A percentile compares a stretch with the other conserved stretches of the same genome.
These are phyloP conservation scores for Heliconius cydno DNA, from an alignment of 2,888 invertebrate species.

Conservation along the genomic window DNA sequence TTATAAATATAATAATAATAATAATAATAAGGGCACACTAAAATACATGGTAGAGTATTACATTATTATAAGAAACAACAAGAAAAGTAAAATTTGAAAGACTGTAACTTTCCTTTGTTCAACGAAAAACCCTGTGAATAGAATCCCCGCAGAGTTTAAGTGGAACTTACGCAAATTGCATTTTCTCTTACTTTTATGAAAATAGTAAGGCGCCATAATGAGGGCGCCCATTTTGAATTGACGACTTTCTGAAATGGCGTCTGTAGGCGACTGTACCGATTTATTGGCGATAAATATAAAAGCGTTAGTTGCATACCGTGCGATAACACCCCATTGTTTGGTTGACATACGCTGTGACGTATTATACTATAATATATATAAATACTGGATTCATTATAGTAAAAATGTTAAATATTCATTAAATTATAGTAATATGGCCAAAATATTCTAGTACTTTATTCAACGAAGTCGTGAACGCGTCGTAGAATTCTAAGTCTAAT, in stretches of 20 bases:
- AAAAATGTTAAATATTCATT: constrained; percentile 28
- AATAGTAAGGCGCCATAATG: constrained; percentile 38
- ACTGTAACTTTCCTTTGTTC: constrained; percentile 7
- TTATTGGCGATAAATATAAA: constrained; percentile 53
- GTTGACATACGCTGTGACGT: constrained; percentile 11
- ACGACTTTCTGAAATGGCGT: constrained; percentile 33
- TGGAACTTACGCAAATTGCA: constrained; percentile 43
- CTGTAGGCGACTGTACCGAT: constrained; percentile 53
- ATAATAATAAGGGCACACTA: no score
- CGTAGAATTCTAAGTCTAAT: not conserved
- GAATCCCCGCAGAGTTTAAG: constrained; percentile 35
- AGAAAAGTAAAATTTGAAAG: constrained; percentile 1
- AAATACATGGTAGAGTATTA: not conserved
- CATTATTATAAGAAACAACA: not conserved
- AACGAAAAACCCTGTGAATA: constrained; percentile 35
- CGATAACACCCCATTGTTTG: constrained; percentile 43
- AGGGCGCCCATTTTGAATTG: constrained; percentile 40
- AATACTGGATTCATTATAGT: constrained; percentile 9
- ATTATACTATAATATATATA: constrained; percentile 19
- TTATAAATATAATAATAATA: no score
- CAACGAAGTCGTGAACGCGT: not conserved
- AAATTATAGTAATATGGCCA: not conserved
- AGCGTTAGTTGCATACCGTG: constrained; percentile 48
- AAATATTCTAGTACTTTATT: not conserved
- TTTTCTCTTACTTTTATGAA: constrained; percentile 39